Conservation (phyloP, 1,140 invertebrate genomes). For the Caenorhabditis latens region DNA sequence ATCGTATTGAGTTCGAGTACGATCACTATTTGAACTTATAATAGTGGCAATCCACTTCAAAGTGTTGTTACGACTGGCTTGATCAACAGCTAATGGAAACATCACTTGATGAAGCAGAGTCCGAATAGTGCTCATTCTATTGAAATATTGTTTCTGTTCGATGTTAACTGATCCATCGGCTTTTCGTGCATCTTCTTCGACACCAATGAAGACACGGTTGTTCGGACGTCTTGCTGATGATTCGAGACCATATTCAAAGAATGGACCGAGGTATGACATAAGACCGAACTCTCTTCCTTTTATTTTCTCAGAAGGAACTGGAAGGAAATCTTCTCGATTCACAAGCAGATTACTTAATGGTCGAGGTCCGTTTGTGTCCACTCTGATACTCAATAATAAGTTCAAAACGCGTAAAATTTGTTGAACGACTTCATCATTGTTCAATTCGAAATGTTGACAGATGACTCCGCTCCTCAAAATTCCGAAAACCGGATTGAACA, state of each 20-base stretch:
- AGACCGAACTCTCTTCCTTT: slow-evolving; percentile 86
- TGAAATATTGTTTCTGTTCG: slow-evolving; percentile 90
- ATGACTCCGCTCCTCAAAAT: not conserved
- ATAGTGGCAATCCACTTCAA: slow-evolving; percentile 36
- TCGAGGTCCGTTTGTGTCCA: not conserved
- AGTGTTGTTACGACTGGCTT: not conserved
- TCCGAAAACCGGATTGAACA: slow-evolving; percentile 12
- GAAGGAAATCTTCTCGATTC: slow-evolving; percentile 51
- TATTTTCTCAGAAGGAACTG: not conserved
- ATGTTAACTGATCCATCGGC: slow-evolving; percentile 81
- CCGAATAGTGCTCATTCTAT: slow-evolving; percentile 79
- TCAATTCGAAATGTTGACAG: not conserved
- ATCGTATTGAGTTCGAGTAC: slow-evolving; percentile 82
- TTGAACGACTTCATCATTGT: not conserved
- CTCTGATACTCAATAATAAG: not conserved
- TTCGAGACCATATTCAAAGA: slow-evolving; percentile 83
- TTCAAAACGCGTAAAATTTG: slow-evolving; percentile 36
- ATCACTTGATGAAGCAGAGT: slow-evolving; percentile 10
- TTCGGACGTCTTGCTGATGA: slow-evolving; percentile 6
- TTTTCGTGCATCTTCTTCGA: slow-evolving; percentile 24
- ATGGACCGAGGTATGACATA: slow-evolving; percentile 89
- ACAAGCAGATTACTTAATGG: not conserved
- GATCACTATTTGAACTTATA: slow-evolving; percentile 17
- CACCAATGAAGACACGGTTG: not conserved
- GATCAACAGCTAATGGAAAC: slow-evolving; percentile 24